Evolutionary conservation across 2,888 invertebrate genomes (phyloP), one percentile per base, ranked within the genome.

Genomic region (Rhimphoctona megacephalus): DNA sequence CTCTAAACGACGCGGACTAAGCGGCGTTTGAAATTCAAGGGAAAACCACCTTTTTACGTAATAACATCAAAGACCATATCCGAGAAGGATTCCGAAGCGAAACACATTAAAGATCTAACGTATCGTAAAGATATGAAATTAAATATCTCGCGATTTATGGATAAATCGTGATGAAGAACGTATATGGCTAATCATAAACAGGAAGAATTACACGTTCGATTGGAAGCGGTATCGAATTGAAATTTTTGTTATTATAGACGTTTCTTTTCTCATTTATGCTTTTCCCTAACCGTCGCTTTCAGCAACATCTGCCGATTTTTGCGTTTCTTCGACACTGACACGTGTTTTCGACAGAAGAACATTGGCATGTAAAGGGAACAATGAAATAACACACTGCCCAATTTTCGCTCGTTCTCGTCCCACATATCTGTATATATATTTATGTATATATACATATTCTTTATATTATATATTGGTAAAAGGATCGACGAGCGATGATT

Each of bases 401-500:
- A 86, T 86, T 86, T 86, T 73, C 72, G 72, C 73, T 54, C 77
- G 76, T 86, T 83, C 77, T 66, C 81, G 80, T 83, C 77, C 36
- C 70, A 80, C 43, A 43, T 43, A 43, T 43, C 7, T 43, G 8
- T 11, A 9, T 11, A 11, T 43, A 43, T 11, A 11, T 43, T 2
- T 43, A 36, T 7, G 11, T 6, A 43, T 9, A 43, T 11, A 43
- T 30, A 67, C 52, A 64, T 72, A 72, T 36, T 33, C 54, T 33
- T 39, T 72, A 70, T n/a, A n/a, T n/a, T 67, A 54, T 93, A 91
- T 92, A 92, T 52, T 22, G 73, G 33, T 22, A 36, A 54, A 52
- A 54, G 36, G 36, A 73, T 92, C 92, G 91, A 89, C 78, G 85
- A 83, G 90, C 87, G 92, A 92, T 92, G 94, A 94, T 94, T 93